phyloP scores from a whole-genome alignment of 2,888 invertebrate species.

The Phasia obesa region DNA sequence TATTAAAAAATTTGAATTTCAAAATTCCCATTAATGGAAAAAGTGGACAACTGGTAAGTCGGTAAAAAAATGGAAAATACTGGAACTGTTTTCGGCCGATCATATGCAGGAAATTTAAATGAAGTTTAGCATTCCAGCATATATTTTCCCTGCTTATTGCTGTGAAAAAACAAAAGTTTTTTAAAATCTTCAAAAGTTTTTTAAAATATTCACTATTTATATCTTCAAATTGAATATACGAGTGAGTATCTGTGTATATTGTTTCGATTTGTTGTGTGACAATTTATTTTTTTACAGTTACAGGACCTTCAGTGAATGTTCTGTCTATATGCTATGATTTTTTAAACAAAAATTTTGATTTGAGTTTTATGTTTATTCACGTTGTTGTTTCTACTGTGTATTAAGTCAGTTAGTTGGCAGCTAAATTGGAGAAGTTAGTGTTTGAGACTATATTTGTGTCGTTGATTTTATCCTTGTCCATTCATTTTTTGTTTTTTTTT shows the following conservation, averaged over 20 bases:
- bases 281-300: neutral
- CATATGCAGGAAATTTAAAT: too few relatives aligned
- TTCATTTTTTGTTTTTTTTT: neutral
- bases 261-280: neutral
- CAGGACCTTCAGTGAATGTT: slow-evolving; percentile 9
- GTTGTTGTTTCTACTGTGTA: neutral
- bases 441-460: slow-evolving; percentile 7
- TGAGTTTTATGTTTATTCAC: neutral
- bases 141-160: too few relatives aligned
- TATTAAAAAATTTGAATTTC: too few relatives aligned
- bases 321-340: neutral
- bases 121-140: too few relatives aligned
- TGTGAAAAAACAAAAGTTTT: too few relatives aligned
- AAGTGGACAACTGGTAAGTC: too few relatives aligned
- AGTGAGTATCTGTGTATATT: neutral
- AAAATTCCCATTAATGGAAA: too few relatives aligned
- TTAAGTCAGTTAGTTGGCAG: slow-evolving; percentile 29
- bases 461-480: slow-evolving; percentile 20
- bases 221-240: neutral
- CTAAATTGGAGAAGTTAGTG: slow-evolving; percentile 10
- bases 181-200: neutral
- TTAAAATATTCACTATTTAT: neutral
- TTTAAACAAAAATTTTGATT: slow-evolving; percentile 36
- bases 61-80: too few relatives aligned
- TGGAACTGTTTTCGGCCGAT: too few relatives aligned